Conservation (phyloP, 2,113 vertebrate genomes). For the Lycocorax pyrrhopterus region DNA sequence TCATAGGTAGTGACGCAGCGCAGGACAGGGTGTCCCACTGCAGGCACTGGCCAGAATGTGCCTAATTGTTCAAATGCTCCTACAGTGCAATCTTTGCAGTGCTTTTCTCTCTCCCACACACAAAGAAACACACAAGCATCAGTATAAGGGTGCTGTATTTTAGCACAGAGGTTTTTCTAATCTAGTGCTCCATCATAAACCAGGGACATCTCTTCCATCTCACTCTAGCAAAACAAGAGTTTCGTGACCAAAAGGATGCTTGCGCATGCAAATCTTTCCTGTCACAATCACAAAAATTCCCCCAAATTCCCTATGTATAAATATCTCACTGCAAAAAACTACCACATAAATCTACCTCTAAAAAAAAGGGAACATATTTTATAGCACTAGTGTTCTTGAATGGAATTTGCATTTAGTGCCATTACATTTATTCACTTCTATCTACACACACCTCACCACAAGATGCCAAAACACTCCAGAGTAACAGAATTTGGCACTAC, state of each 20-base stretch:
- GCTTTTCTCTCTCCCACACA: background rate
- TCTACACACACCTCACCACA: background rate
- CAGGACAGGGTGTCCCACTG: background rate
- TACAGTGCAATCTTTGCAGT: background rate
- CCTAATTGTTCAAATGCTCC: background rate
- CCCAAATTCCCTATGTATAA: background rate
- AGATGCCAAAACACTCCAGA: background rate
- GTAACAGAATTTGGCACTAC: background rate
- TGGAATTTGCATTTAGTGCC: background rate
- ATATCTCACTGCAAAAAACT: background rate
- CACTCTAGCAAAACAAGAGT: background rate
- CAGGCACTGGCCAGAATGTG: background rate
- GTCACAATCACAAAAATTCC: background rate
- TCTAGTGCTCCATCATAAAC: background rate
- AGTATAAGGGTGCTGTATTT: background rate
- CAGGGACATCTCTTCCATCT: background rate
- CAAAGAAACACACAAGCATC: background rate
- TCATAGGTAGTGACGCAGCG: conserved; percentile 16
- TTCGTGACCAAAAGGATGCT: background rate
- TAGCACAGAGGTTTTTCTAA: background rate
- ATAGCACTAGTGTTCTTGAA: background rate
- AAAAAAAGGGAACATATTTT: background rate
- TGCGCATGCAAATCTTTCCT: background rate
- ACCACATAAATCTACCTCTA: background rate
- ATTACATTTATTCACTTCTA: background rate